These are phyloP conservation scores for Antigone vipio DNA, from an alignment of 2,113 vertebrate genomes.

Conservation along the genomic window DNA sequence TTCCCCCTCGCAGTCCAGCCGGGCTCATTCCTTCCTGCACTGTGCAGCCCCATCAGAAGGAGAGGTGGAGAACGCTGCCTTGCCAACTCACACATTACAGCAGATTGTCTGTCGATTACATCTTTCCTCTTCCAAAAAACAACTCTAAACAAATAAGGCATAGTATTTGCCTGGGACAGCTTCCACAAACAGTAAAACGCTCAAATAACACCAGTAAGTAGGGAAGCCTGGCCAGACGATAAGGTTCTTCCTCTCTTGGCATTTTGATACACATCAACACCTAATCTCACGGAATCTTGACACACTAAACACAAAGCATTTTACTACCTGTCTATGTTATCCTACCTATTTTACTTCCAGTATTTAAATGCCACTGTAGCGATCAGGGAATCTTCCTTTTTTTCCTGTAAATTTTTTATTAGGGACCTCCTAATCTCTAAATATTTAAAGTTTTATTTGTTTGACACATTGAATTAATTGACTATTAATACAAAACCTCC, in stretches of 20 bases:
- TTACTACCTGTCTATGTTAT: not conserved
- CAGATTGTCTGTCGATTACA: not conserved
- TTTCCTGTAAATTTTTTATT: not conserved
- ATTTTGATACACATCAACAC: not conserved
- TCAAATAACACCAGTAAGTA: not conserved
- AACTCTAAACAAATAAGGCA: not conserved
- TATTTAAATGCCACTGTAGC: rapidly evolving
- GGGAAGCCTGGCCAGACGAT: not conserved
- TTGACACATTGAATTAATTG: not conserved
- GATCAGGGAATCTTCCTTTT: not conserved
- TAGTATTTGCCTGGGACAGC: not conserved
- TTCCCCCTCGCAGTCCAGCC: not conserved
- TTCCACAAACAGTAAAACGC: not conserved
- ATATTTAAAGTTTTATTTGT: constrained; percentile 23
- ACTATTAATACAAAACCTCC: constrained; percentile 18
- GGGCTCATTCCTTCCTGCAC: not conserved
- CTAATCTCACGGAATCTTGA: not conserved
- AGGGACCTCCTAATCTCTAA: not conserved
- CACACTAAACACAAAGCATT: not conserved
- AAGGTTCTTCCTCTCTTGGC: not conserved
- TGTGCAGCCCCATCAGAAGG: not conserved
- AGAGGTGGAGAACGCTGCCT: not conserved
- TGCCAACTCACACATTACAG: not conserved
- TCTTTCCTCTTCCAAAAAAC: not conserved
- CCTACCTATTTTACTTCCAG: not conserved